These are phyloP conservation scores for Blastobasis lacticolella DNA, from an alignment of 2,888 invertebrate genomes.

Conservation along the genomic window DNA sequence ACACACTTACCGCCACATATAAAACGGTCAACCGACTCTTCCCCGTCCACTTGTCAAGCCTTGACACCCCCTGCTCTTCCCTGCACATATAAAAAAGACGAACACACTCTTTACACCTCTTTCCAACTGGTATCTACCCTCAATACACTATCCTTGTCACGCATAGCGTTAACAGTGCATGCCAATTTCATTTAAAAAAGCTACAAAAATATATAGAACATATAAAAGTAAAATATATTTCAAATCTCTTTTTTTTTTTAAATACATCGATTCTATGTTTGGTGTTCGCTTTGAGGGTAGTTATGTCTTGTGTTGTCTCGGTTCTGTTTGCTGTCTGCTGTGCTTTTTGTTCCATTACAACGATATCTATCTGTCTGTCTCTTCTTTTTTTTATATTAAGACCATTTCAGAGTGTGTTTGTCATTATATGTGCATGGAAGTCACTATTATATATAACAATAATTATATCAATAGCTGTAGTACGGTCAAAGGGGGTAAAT, in stretches of 20 bases:
- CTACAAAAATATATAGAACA: slow-evolving; percentile 43
- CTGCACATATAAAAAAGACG: slow-evolving; percentile 73
- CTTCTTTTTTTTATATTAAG: slow-evolving; percentile 29
- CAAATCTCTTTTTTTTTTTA: slow-evolving; percentile 1
- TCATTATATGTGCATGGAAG: slow-evolving; percentile 74
- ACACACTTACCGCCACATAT: slow-evolving; percentile 26
- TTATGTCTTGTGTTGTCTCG: slow-evolving; percentile 7
- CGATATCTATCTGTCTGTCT: slow-evolving; percentile 24
- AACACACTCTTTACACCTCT: slow-evolving; percentile 66
- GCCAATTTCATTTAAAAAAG: slow-evolving; percentile 61
- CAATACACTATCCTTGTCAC: slow-evolving; percentile 37
- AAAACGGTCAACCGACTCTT: slow-evolving; percentile 1
- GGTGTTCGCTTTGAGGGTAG: slow-evolving; percentile 6
- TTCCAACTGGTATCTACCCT: slow-evolving; percentile 26
- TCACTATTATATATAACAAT: slow-evolving; percentile 42
- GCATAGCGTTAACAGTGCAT: slow-evolving; percentile 63
- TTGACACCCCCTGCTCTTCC: slow-evolving; percentile 41
- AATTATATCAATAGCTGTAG: slow-evolving; percentile 30
- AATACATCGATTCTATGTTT: slow-evolving; percentile 3
- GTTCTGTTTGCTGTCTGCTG: slow-evolving; percentile 10
- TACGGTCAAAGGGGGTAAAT: slow-evolving; percentile 36
- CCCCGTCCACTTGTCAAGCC: slow-evolving; percentile 21
- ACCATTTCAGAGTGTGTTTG: slow-evolving; percentile 66
- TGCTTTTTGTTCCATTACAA: slow-evolving; percentile 21
- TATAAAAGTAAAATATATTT: slow-evolving; percentile 11